Percentiles rank a stretch among this genome's conserved stretches.
These are phyloP conservation scores for Microplitis manilae DNA, from an alignment of 2,888 invertebrate species.

Conservation along the genomic window DNA sequence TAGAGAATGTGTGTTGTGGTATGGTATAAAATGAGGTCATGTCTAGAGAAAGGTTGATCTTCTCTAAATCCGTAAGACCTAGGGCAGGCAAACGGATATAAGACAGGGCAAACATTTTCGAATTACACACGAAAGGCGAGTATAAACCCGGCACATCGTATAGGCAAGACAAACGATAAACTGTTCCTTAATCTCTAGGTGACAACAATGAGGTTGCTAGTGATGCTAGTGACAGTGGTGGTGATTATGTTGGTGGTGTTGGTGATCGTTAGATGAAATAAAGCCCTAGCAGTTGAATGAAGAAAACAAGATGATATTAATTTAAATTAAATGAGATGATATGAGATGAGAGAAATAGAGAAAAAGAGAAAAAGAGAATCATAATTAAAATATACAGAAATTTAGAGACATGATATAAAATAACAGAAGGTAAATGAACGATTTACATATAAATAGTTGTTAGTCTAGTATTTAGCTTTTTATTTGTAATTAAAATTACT, in stretches of 20 bases:
- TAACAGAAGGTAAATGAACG: not conserved
- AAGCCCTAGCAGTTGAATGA: slow-evolving; percentile 2
- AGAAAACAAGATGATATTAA: not conserved
- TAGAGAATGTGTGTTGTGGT: not conserved
- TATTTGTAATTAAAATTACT: not conserved
- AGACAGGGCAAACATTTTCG: slow-evolving; percentile 34
- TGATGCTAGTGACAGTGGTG: not conserved
- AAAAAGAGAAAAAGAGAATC: not conserved
- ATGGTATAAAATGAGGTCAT: slow-evolving; percentile 29
- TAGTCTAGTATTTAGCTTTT: not conserved
- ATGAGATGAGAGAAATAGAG: too few relatives aligned
- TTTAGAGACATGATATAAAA: not conserved
- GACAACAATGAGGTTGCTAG: slow-evolving; percentile 33
- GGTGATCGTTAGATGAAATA: slow-evolving; percentile 4
- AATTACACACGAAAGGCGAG: slow-evolving; percentile 35
- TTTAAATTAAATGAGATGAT: not conserved
- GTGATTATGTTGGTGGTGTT: not conserved
- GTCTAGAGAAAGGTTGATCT: slow-evolving; percentile 31
- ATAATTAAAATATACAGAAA: not conserved
- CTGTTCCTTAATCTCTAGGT: slow-evolving; percentile 33
- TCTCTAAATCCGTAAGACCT: slow-evolving; percentile 31
- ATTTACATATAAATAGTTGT: not conserved
- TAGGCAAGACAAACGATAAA: slow-evolving; percentile 35
- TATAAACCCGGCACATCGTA: slow-evolving; percentile 36
- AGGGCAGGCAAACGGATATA: not conserved